These are phyloP conservation scores for Dendrocincla tyrannina DNA, from an alignment of 2,797 vertebrate species.

Conservation along the genomic window DNA sequence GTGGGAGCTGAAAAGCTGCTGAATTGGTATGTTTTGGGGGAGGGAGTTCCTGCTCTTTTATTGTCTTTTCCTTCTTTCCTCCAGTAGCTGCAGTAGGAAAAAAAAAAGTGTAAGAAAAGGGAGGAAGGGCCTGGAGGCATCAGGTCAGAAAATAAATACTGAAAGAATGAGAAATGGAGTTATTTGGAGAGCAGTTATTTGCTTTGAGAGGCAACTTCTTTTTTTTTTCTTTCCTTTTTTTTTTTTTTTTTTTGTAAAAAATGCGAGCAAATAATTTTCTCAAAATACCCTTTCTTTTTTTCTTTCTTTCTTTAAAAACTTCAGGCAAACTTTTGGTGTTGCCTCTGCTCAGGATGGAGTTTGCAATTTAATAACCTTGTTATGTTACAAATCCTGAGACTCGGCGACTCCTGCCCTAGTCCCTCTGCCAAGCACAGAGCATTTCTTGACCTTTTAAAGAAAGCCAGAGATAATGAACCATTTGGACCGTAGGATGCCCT, in stretches of 20 bases:
- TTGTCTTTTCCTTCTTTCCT: background rate
- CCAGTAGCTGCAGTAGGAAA: background rate
- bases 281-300: background rate
- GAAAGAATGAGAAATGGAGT: background rate
- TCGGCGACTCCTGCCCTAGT: background rate
- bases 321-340: background rate
- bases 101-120: background rate
- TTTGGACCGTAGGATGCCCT: constrained; percentile 23
- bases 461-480: constrained; percentile 46
- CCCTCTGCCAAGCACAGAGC: constrained; percentile 22
- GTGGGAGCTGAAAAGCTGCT: background rate
- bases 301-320: background rate
- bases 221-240: background rate
- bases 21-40: background rate
- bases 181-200: background rate
- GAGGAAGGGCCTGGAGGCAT: background rate
- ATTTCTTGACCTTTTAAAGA: constrained; percentile 63
- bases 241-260: background rate
- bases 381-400: constrained; percentile 12
- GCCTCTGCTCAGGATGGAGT: background rate
- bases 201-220: background rate
- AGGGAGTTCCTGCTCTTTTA: background rate
- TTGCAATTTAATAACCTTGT: background rate
- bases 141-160: background rate
- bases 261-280: background rate